phyloP scores from a whole-genome alignment of 2,888 invertebrate species.

The Neocrepidodera transversa region DNA sequence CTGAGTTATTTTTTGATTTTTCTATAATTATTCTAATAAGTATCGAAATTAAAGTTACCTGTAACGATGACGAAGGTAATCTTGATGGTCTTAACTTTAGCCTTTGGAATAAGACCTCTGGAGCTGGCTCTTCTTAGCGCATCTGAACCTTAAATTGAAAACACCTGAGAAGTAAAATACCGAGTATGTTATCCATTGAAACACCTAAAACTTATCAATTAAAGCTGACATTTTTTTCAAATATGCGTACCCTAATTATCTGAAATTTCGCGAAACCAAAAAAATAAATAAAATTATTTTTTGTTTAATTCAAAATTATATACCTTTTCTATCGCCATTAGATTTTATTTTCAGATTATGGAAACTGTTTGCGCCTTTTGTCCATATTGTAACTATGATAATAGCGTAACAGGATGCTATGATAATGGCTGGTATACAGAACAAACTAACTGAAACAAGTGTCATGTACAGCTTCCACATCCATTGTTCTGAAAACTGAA shows the following conservation, averaged over 20 bases:
- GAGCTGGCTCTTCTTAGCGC: constrained; percentile 82
- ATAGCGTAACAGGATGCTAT: constrained; percentile 88
- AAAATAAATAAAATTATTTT: no score
- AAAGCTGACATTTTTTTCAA: not conserved
- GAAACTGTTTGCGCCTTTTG: constrained; percentile 66
- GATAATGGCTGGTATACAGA: constrained; percentile 83
- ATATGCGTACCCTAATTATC: no score
- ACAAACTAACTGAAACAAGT: constrained; percentile 78
- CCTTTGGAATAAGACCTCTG: constrained; percentile 89
- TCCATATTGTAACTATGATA: constrained; percentile 90
- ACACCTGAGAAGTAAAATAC: constrained; percentile 38
- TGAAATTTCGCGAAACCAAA: no score
- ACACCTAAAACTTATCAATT: constrained; percentile 18
- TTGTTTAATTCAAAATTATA: no score
- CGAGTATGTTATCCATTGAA: constrained; percentile 22
- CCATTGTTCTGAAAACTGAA: constrained; percentile 74
- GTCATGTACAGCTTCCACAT: constrained; percentile 90
- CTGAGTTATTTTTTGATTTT: no score
- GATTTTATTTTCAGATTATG: constrained; percentile 30
- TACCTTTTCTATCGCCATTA: constrained; percentile 36
- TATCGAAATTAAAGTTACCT: no score
- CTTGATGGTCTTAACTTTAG: constrained; percentile 94
- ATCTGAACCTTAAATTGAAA: constrained; percentile 47
- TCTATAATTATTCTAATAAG: no score
- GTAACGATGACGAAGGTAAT: constrained; percentile 92